These are phyloP conservation scores for Drosophila kohkoa DNA, from an alignment of 1,140 invertebrate species.

Conservation along the genomic window DNA sequence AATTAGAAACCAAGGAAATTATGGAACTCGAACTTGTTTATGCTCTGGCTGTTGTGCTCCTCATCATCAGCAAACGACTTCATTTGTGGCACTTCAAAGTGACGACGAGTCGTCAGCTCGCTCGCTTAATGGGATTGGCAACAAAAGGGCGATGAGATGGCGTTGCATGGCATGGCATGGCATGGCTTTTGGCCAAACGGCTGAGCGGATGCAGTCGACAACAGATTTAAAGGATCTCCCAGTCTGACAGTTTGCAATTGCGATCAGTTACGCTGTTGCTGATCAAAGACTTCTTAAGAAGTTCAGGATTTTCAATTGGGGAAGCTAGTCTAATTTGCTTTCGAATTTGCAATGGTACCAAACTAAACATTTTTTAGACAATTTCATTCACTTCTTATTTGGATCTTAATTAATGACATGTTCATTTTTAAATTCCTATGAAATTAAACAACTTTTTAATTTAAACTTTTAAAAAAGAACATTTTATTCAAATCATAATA, in stretches of 20 bases:
- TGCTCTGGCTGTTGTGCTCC: conserved; percentile 1
- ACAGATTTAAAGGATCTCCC: conserved; percentile 52
- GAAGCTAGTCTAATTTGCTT: background rate
- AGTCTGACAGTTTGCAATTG: conserved; percentile 40
- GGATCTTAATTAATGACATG: no score
- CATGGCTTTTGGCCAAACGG: conserved; percentile 14
- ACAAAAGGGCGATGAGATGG: background rate
- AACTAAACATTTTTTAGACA: no score
- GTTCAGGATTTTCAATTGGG: conserved; percentile 22
- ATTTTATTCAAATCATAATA: no score
- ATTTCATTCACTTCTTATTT: no score
- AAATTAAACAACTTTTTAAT: no score
- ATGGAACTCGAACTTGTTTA: conserved; percentile 13
- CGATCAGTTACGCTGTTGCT: conserved; percentile 25
- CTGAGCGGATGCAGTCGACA: conserved; percentile 29
- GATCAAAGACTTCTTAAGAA: conserved; percentile 38
- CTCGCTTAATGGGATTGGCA: conserved; percentile 22
- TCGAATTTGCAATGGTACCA: background rate
- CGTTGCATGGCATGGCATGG: background rate
- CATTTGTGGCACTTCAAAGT: conserved; percentile 53
- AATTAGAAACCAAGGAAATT: conserved; percentile 41
- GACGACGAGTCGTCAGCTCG: conserved; percentile 27
- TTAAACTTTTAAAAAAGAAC: no score
- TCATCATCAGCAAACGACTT: conserved; percentile 33
- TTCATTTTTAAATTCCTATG: no score